Evolutionary conservation across 1,140 invertebrate genomes (phyloP).

Genomic region (Drosophila varians): DNA sequence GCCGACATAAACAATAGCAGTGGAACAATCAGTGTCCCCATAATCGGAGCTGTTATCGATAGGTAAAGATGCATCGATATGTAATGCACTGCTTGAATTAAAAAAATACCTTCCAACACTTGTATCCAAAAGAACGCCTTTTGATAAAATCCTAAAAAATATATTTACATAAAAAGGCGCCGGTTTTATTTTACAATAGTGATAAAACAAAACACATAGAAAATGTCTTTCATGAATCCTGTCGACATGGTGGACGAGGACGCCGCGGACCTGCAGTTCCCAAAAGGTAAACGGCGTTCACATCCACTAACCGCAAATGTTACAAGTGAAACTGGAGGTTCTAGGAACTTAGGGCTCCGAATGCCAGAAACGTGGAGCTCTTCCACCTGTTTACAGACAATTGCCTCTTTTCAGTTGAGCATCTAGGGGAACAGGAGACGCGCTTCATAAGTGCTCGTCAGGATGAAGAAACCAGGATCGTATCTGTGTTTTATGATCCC

Average conservation of each 20-base stretch:
- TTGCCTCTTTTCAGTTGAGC: slow-evolving; percentile 54
- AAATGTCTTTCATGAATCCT: slow-evolving; percentile 82
- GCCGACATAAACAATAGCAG: background rate
- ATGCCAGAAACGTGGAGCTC: background rate
- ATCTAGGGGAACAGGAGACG: slow-evolving; percentile 7
- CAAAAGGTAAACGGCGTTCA: slow-evolving; percentile 88
- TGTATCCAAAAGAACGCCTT: background rate
- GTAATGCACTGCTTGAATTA: too few relatives aligned
- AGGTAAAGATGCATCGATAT: too few relatives aligned
- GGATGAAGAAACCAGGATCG: slow-evolving; percentile 37
- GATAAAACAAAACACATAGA: background rate
- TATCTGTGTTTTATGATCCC: slow-evolving; percentile 35
- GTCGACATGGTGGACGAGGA: slow-evolving; percentile 90
- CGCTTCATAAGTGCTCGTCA: slow-evolving; percentile 22
- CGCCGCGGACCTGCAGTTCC: slow-evolving; percentile 93
- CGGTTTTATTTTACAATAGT: background rate
- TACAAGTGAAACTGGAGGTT: slow-evolving; percentile 52
- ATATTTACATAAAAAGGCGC: background rate
- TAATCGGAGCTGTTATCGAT: too few relatives aligned
- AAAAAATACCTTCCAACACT: background rate
- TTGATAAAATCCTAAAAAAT: background rate
- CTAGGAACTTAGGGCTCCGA: background rate
- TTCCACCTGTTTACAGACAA: slow-evolving; percentile 41
- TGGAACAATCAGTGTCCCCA: too few relatives aligned
- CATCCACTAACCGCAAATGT: slow-evolving; percentile 3